These are phyloP conservation scores for Vulpes vulpes DNA, from an alignment of 2,113 vertebrate species.

Conservation along the genomic window DNA sequence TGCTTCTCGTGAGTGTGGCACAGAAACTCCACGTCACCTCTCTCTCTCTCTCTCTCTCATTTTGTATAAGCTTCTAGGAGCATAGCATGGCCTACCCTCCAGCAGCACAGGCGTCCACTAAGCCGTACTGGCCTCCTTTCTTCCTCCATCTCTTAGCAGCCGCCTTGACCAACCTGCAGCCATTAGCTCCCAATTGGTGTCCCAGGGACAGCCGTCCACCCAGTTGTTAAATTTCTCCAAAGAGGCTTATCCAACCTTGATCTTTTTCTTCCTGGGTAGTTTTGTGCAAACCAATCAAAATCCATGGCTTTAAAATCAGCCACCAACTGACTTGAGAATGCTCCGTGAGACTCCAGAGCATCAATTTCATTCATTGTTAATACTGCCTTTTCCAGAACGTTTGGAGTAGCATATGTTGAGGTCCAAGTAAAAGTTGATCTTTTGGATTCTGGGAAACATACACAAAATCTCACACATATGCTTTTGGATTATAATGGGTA, in stretches of 20 bases:
- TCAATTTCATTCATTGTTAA: slow-evolving; percentile 93
- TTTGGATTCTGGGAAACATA: slow-evolving; percentile 98
- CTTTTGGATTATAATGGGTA: slow-evolving; percentile 97
- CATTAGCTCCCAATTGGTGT: slow-evolving; percentile 96
- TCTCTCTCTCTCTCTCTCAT: slow-evolving; percentile 77
- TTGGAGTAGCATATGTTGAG: slow-evolving; percentile 91
- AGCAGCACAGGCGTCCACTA: slow-evolving; percentile 95
- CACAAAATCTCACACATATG: slow-evolving; percentile 97
- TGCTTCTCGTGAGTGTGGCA: neutral
- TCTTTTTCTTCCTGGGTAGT: slow-evolving; percentile 94
- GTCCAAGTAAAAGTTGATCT: slow-evolving; percentile 96
- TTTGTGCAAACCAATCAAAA: slow-evolving; percentile 97
- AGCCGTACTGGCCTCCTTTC: slow-evolving; percentile 94
- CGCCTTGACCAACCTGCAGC: slow-evolving; percentile 94
- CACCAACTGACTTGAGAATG: slow-evolving; percentile 96
- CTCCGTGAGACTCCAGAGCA: slow-evolving; percentile 97
- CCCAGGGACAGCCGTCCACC: slow-evolving; percentile 96
- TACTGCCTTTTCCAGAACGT: slow-evolving; percentile 93
- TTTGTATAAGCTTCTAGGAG: slow-evolving; percentile 96
- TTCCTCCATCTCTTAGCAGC: slow-evolving; percentile 94
- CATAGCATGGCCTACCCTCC: slow-evolving; percentile 97
- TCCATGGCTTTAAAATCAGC: slow-evolving; percentile 98
- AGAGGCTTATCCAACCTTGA: slow-evolving; percentile 93
- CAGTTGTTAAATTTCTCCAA: slow-evolving; percentile 97
- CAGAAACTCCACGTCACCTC: neutral